phyloP scores from a whole-genome alignment of 2,888 invertebrate genomes.

The Choristoneura rosaceana region DNA sequence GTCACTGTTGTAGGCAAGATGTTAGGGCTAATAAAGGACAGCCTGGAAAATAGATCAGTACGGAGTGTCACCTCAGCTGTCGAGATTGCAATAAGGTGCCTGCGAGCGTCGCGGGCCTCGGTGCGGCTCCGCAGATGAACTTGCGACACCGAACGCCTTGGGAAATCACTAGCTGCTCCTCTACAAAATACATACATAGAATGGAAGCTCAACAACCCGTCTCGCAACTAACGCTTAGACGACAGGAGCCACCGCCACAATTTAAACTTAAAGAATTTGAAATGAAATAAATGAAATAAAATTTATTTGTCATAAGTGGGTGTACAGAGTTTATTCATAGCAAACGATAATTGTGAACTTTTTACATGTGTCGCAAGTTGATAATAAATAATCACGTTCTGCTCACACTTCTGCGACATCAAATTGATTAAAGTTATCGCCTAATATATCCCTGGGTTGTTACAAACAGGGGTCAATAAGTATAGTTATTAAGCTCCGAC shows the following conservation, averaged over 20 bases:
- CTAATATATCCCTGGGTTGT: slow-evolving; percentile 6
- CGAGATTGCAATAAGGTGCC: slow-evolving; percentile 61
- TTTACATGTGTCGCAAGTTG: neutral
- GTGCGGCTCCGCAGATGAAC: slow-evolving; percentile 56
- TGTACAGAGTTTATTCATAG: neutral
- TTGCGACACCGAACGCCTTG: slow-evolving; percentile 69
- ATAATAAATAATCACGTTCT: neutral
- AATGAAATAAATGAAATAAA: too few species aligned
- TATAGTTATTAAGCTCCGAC: neutral
- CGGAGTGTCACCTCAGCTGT: slow-evolving; percentile 51
- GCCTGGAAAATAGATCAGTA: slow-evolving; percentile 42
- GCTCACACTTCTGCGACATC: neutral
- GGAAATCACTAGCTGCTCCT: slow-evolving; percentile 75
- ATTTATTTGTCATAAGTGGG: too few species aligned
- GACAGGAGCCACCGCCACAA: slow-evolving; percentile 8
- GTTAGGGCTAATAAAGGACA: neutral
- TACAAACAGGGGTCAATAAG: slow-evolving; percentile 1
- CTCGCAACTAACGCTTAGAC: slow-evolving; percentile 8
- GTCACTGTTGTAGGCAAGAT: neutral
- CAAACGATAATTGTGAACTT: neutral
- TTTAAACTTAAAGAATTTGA: too few species aligned
- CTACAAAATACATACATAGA: slow-evolving; percentile 49
- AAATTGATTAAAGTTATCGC: neutral
- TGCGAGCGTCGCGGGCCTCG: slow-evolving; percentile 49
- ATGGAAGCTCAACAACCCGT: slow-evolving; percentile 46